Base-by-base conservation (phyloP, 2,888 invertebrate species). In the Leptopterna dolabrata region DNA sequence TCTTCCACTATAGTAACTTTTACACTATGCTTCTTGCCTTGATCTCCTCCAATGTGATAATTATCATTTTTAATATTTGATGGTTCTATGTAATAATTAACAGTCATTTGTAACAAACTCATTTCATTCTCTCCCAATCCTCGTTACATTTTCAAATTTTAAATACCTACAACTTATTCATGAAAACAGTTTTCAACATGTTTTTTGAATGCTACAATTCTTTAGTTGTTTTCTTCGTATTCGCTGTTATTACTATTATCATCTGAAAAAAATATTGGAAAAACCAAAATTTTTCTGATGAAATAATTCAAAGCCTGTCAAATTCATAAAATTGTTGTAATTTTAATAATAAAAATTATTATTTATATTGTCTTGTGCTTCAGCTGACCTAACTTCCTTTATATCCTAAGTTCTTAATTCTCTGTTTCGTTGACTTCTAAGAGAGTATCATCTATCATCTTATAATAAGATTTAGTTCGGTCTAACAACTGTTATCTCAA, bases 301-400 rank as follows among this genome's bases (percentile, higher is more conserved):
- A n/a, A 71, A 71, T n/a, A 71, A 27, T 71, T 71, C n/a, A 30
- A 78, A 78, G 78, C 78, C 41, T 19, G 45, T 78, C 45, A 45
- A 78, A 78, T 78, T 45, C 45, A 45, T 45, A n/a, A 73, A 78
- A 78, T n/a, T n/a, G 78, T 43, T 78, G 78, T 78, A 78, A 78
- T 78, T 78, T 78, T 78, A 78, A 78, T 78, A 78, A 78, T 24
- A 78, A 78, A 27, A 7, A 45, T 71, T 4, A 14, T 71, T 71
- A 9, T 71, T 4, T 27, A 55, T 16, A 6, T 3, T 19, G 14
- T 71, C 19, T 71, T 19, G 71, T 71, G n/a, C 29, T 4, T 71
- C 24, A 71, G n/a, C n/a, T n/a, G n/a, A n/a, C n/a, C n/a, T n/a
- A n/a, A n/a, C n/a, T n/a, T n/a, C n/a, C n/a, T n/a, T n/a, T n/a